Percentiles rank a stretch among this genome's conserved stretches.
These are phyloP conservation scores for Podarcis siculus DNA, from an alignment of 2,797 vertebrate species.

Conservation along the genomic window DNA sequence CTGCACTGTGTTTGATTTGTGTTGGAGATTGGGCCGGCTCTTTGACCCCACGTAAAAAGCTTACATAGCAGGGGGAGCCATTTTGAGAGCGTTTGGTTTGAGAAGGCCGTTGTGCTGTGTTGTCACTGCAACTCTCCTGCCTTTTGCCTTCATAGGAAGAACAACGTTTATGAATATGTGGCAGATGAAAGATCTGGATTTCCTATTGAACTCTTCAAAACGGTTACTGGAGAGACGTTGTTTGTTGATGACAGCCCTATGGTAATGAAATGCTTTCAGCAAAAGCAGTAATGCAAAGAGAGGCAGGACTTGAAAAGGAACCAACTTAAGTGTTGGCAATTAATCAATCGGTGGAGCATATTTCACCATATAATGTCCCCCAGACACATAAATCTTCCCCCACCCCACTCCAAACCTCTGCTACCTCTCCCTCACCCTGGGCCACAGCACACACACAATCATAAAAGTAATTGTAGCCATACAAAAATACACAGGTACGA, in stretches of 20 bases:
- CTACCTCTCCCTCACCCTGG: no score
- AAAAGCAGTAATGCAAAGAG: neutral
- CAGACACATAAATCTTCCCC: no score
- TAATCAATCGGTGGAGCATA: no score
- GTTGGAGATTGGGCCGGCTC: neutral
- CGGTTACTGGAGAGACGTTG: slow-evolving; percentile 38
- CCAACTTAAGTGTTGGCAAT: fast-evolving
- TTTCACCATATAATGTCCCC: no score
- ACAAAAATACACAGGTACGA: neutral
- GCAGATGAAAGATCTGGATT: slow-evolving; percentile 29
- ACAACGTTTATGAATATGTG: slow-evolving; percentile 19
- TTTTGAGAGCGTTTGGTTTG: neutral
- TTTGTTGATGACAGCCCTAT: slow-evolving; percentile 45
- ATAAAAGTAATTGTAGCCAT: neutral
- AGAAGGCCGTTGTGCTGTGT: neutral
- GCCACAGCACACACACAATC: no score
- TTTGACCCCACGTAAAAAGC: neutral
- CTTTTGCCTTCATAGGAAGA: slow-evolving; percentile 34
- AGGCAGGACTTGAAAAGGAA: neutral
- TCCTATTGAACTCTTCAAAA: slow-evolving; percentile 12
- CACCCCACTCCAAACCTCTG: no score
- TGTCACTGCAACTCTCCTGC: neutral
- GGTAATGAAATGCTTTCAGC: neutral
- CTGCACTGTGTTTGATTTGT: neutral
- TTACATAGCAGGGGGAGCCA: neutral